Evolutionary conservation across 2,888 invertebrate genomes (phyloP), one percentile per base, ranked within the genome.

Genomic region (Tortricodes alternella): DNA sequence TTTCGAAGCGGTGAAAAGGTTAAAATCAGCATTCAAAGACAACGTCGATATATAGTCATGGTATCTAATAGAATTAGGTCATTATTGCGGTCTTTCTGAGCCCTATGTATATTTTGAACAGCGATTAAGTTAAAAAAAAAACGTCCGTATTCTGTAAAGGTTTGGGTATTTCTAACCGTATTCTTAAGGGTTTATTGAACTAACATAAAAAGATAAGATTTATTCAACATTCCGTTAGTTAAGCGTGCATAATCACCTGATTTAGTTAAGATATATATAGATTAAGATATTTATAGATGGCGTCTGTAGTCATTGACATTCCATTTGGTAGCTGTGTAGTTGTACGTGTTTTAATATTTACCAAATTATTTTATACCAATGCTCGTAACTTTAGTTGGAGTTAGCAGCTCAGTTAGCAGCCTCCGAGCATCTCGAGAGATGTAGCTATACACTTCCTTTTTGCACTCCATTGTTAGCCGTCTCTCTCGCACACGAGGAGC

Each of bases 331-430:
- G 87, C 82, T 86, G 79, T 80, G 72, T 85, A 86, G 80, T 62
- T 76, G 69, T 82, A 85, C 76, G 78, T 83, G 80, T 85, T 83
- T 35, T 76, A 66, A 73, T 62, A 63, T 78, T 87, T 86, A 88
- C 89, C 88, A 89, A 89, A 88, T 88, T 88, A 74, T 83, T 82
- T 80, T 78, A 89, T 89, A 89, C 89, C 89, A 89, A 89, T 89
- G 89, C 82, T 84, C 80, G 84, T 83, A 83, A 74, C 69, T 74
- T 78, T 81, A 80, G 72, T 78, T 76, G 58, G 61, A 27, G 58
- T 49, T 65, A 29, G 44, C 27, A 73, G 70, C 67, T 68, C 56
- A 63, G 56, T 48, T 34, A n/a, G 27, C 11, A 18, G 37, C 11
- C 11, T 16, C 27, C 16, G 29, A 11, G 1, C n/a, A 29, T 29